Base-by-base conservation (phyloP, 2,888 invertebrate genomes). In the Coremacera marginata region DNA sequence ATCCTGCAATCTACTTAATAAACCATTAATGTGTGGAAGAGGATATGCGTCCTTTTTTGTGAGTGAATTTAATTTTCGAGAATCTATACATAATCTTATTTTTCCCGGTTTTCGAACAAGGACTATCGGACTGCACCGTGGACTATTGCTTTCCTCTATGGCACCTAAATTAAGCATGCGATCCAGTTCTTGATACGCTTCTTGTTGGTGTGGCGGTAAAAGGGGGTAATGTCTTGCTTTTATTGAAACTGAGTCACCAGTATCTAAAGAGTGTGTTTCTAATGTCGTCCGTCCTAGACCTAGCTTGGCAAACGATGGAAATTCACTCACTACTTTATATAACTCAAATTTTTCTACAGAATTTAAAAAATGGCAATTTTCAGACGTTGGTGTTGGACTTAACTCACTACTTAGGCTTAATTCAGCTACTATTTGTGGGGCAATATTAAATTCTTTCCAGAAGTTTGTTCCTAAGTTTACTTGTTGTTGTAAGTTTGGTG, bases 21-120 rank as follows among this genome's bases (percentile, higher is more conserved):
- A 19, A 11, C 80, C 80, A 19, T 75, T 75, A n/a, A 78, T 78
- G 14, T 80, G 77, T 27, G 76, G 78, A 3, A 77, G 68, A 3
- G 77, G 79, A 51, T 77, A 75, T 2, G 70, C 76, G 19, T 78
- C 77, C 25, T 80, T 80, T 68, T 75, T 79, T 1, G 78, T 80
- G 3, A 77, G 8, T 0, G 22, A n/a, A 19, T 80, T 80, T 3
- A 80, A 5, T 19, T 77, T 79, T n/a, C 80, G 51, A 25, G 70
- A 77, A 16, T 80, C 79, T 1, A 79, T 22, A 25, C 80, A 80
- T 7, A 80, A 68, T 60, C 79, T 55, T 16, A 52, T 49, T 14
- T 70, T 75, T 9, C 37, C 68, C 16, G 37, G 65, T 60, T 75
- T 75, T 57, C 65, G 22, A 31, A 75, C 74, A 16, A 75, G 31